Evolutionary conservation across 2,888 invertebrate genomes (phyloP), one percentile per base, ranked within the genome.

Genomic region (Meteorus cinctellus): DNA sequence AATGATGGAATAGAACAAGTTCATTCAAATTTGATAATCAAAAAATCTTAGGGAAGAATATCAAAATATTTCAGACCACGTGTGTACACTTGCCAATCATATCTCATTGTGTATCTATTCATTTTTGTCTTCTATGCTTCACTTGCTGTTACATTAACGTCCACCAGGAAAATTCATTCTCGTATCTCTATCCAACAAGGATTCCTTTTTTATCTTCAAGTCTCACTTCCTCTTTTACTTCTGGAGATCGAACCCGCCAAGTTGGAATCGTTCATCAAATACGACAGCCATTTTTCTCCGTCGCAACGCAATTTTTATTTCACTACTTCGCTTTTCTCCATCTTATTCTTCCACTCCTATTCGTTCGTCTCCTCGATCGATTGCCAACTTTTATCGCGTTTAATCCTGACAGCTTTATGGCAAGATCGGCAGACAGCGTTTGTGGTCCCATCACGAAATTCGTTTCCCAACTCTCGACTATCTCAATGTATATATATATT

Each of bases 251-350:
- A 41, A 55, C 74, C 72, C 66, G 66, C 51, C 48, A 55, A 29
- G 65, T 70, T 41, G 70, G 72, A 78, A 63, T 80, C 81, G 71
- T 78, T 81, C 74, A 80, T 82, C 79, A 81, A 79, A 77, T 74
- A 74, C 77, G 77, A 79, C 79, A 77, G 60, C 75, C 31, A 69
- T 80, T 74, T 77, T 59, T 75, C 72, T 71, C 72, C 24, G 75
- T 78, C 66, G 4, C 45, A 66, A 66, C 10, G 27, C 63, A 34
- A 60, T 75, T 68, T 62, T 68, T 45, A n/a, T 59, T 14, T 36
- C 63, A 41, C 48, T 75, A 66, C 31, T 55, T 65, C 16, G 62
- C 67, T 51, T 19, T 55, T 55, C n/a, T 55, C 10, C n/a, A 19
- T 19, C n/a, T 48, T n/a, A 16, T 55, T 31, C 48, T 34, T 36